A percentile compares a stretch with the other conserved stretches of the same genome.
Conservation (phyloP, 2,113 vertebrate species). For the Donacobius atricapilla region DNA sequence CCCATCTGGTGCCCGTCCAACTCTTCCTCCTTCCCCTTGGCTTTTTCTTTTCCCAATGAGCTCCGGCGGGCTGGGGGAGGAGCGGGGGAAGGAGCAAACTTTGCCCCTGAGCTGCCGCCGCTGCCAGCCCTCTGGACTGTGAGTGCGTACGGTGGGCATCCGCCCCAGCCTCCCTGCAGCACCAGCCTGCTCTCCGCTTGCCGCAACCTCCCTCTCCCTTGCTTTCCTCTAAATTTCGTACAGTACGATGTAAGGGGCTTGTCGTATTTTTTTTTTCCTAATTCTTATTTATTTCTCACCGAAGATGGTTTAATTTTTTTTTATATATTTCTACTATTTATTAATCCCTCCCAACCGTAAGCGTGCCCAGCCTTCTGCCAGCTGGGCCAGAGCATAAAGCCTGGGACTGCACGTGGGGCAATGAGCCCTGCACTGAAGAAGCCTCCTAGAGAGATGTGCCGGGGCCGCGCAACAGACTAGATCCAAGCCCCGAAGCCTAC, state of each 20-base stretch:
- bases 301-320: constrained; percentile 55
- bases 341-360: constrained; percentile 11
- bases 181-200: constrained; percentile 15
- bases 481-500: constrained; percentile 36
- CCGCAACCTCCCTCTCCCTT: neutral
- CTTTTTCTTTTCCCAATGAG: constrained; percentile 60
- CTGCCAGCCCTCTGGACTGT: constrained; percentile 66
- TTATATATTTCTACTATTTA: constrained; percentile 45
- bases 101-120: constrained; percentile 47
- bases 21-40: constrained; percentile 37
- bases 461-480: constrained; percentile 52
- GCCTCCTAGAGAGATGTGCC: constrained; percentile 40
- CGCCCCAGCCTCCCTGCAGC: constrained; percentile 44
- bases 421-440: constrained; percentile 58
- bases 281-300: constrained; percentile 19
- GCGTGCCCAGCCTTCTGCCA: neutral
- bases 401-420: constrained; percentile 52
- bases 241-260: constrained; percentile 31
- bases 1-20: constrained; percentile 55
- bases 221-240: neutral
- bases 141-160: constrained; percentile 63
- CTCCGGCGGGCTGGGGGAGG: constrained; percentile 59
- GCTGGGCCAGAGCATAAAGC: constrained; percentile 40
- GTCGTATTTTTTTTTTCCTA: neutral
- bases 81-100: constrained; percentile 61